Conservation (phyloP, 2,797 vertebrate genomes). For the Sebastes trivittatus region DNA sequence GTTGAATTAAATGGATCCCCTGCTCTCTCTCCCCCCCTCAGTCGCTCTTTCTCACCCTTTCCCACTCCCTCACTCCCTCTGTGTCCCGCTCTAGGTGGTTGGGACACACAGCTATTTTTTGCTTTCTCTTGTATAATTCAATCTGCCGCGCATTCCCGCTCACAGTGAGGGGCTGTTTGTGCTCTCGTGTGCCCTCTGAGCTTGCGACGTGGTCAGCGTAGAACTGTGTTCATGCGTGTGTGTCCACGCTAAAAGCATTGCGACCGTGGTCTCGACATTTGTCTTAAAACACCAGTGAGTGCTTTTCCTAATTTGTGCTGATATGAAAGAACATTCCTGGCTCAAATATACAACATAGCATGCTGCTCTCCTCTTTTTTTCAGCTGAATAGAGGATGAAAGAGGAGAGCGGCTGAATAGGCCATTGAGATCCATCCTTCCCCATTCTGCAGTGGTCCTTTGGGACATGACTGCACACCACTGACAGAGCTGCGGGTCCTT, state of each 20-base stretch:
- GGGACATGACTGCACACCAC: slow-evolving; percentile 71
- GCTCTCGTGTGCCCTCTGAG: slow-evolving; percentile 19
- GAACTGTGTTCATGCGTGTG: neutral
- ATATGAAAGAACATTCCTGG: slow-evolving; percentile 65
- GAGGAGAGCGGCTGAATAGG: slow-evolving; percentile 67
- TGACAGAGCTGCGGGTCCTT: slow-evolving; percentile 55
- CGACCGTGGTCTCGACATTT: slow-evolving; percentile 20
- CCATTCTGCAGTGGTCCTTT: slow-evolving; percentile 61
- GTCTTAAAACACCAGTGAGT: slow-evolving; percentile 46
- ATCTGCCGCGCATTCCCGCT: slow-evolving; percentile 66
- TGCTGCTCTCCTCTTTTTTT: slow-evolving; percentile 40
- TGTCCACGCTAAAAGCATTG: slow-evolving; percentile 33
- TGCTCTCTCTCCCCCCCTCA: neutral
- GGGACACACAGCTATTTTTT: slow-evolving; percentile 72
- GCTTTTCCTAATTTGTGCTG: slow-evolving; percentile 49
- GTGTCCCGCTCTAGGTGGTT: slow-evolving; percentile 53
- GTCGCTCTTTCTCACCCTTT: slow-evolving; percentile 26
- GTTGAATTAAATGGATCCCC: slow-evolving; percentile 19
- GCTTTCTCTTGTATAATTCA: slow-evolving; percentile 78
- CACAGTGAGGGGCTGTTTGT: slow-evolving; percentile 59
- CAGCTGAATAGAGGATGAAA: slow-evolving; percentile 66
- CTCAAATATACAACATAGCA: slow-evolving; percentile 48
- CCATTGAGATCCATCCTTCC: slow-evolving; percentile 72
- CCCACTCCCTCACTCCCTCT: slow-evolving; percentile 10
- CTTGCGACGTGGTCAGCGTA: slow-evolving; percentile 32